Percentiles rank a stretch among this genome's conserved stretches.
These are phyloP conservation scores for Sinocyclocheilus anshuiensis DNA, from an alignment of 2,113 vertebrate genomes.

Conservation along the genomic window DNA sequence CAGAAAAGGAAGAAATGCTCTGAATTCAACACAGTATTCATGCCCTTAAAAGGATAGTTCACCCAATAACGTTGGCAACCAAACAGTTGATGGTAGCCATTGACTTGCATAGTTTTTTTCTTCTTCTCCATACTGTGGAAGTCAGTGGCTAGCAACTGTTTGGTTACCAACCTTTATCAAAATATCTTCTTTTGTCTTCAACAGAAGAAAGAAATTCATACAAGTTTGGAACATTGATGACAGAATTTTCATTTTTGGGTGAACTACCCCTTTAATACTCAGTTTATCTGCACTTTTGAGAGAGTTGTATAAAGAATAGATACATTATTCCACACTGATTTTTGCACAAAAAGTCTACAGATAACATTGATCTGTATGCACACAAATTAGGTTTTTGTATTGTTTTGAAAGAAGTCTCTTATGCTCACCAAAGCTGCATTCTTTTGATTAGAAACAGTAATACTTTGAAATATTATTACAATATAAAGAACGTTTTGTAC, in stretches of 20 bases:
- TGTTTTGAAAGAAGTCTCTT: neutral
- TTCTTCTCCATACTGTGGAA: neutral
- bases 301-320: too few relatives aligned
- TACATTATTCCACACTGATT: neutral
- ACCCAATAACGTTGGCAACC: too few relatives aligned
- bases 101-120: too few relatives aligned
- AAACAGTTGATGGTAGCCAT: too few relatives aligned
- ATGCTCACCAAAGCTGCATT: neutral
- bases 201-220: too few relatives aligned
- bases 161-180: too few relatives aligned
- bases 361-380: neutral
- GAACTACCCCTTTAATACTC: too few relatives aligned
- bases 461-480: neutral
- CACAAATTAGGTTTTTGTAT: neutral
- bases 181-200: too few relatives aligned
- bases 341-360: neutral
- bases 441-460: neutral
- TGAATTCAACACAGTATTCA: neutral
- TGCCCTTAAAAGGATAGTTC: neutral
- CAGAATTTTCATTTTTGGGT: too few relatives aligned
- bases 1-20: neutral
- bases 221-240: too few relatives aligned
- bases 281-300: too few relatives aligned
- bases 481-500: too few relatives aligned
- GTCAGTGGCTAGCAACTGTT: neutral